These are phyloP conservation scores for Seriola rivoliana DNA, from an alignment of 2,113 vertebrate species.

Conservation along the genomic window DNA sequence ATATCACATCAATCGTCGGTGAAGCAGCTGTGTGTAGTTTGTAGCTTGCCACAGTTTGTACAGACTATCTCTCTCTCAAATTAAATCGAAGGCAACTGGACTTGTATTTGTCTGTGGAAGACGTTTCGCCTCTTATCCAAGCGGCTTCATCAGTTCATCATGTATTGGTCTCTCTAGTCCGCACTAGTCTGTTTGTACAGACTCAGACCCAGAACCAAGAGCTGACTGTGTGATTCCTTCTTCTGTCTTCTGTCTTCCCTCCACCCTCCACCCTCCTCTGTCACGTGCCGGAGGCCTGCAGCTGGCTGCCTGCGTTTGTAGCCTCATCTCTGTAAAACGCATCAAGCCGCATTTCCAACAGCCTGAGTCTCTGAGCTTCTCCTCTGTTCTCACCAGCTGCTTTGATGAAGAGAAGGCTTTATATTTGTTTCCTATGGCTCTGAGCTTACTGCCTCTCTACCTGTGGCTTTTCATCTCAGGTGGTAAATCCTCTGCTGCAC, in stretches of 20 bases:
- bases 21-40: no score
- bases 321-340: slow-evolving; percentile 8
- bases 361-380: slow-evolving; percentile 16
- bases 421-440: background rate
- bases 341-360: slow-evolving; percentile 10
- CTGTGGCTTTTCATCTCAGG: slow-evolving; percentile 30
- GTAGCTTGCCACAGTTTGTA: no score
- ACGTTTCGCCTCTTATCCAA: no score
- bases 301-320: background rate
- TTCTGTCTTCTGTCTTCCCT: no score
- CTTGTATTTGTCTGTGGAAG: no score
- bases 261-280: background rate
- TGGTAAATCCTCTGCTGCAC: slow-evolving; percentile 22
- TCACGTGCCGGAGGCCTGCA: slow-evolving; percentile 9
- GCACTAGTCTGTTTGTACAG: no score
- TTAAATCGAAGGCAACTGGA: no score
- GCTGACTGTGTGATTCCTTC: background rate
- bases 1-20: background rate
- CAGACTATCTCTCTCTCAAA: no score
- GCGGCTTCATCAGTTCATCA: no score
- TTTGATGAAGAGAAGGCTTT: slow-evolving; percentile 26
- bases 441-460: slow-evolving; percentile 2
- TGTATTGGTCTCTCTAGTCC: no score
- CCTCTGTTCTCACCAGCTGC: slow-evolving; percentile 6
- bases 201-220: background rate